Base-by-base conservation (phyloP, 2,113 vertebrate genomes). In the Pseudorasbora parva region DNA sequence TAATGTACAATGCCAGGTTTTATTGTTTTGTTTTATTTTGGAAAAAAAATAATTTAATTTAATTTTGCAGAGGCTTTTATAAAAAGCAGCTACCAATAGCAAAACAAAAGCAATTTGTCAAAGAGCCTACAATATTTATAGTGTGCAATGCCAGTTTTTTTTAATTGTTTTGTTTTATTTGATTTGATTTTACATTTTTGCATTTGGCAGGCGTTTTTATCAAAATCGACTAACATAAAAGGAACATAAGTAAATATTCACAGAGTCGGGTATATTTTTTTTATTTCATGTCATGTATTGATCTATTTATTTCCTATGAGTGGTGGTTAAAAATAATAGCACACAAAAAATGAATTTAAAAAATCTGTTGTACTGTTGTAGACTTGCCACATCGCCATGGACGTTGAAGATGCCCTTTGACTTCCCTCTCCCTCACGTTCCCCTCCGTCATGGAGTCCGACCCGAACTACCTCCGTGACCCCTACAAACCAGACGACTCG, bases 401-500 rank as follows among this genome's bases (percentile, higher is more conserved):
- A 66, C 17, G 12, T 66, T 66, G 25, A 79, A 8, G 10, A 79
- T 78, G 76, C 41, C 57, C 23, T 8, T 14, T 79, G 78, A 79
- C 59, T 8, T 45, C 19, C 15, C 15, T 49, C 1, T 17, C 30
- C 15, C 37, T 41, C 74, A 23, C 74, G 10, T 41, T 14, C 14
- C 37, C 11, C 37, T 25, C 25, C 45, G 56, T 68, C 73, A 87
- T 87, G 86, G 45, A 87, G 64, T 21, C 57, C 19, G 21, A 64
- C 51, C 43, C 41, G 8, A 74, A 79, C 9, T 41, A 66, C 69
- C 62, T 43, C 57, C 5, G 15, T 12, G 51, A 81, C 49, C 81
- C 57, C 84, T 33, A 54, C 7, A 56, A 71, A 77, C 19, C 47
- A 14, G n/a, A 8, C 12, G 15, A n/a, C n/a, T n/a, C 0, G 9